These are phyloP conservation scores for Anniella stebbinsi DNA, from an alignment of 2,797 vertebrate species.

Conservation along the genomic window DNA sequence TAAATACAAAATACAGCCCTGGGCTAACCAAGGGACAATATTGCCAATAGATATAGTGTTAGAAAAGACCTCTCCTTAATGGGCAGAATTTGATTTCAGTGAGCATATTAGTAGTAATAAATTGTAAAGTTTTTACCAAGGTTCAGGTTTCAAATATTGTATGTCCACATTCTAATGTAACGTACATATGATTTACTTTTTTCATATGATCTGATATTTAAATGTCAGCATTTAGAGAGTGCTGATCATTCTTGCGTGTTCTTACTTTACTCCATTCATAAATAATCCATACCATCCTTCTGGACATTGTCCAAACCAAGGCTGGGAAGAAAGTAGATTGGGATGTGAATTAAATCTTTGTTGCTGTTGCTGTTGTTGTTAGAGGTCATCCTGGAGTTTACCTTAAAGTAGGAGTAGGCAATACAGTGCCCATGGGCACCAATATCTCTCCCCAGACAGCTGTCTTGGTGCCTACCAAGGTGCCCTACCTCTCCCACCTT, in stretches of 20 bases:
- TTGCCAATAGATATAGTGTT: background rate
- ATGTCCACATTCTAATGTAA: background rate
- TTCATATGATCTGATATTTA: background rate
- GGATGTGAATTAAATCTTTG: background rate
- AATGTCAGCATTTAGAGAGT: background rate
- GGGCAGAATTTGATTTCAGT: background rate
- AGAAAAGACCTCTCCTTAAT: slow-evolving; percentile 3
- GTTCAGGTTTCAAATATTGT: background rate
- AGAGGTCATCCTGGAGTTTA: background rate
- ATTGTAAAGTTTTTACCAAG: background rate
- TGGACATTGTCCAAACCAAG: background rate
- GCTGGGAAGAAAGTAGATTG: too few relatives aligned
- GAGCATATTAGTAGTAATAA: background rate
- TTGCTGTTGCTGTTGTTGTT: background rate
- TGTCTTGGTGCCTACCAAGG: too few relatives aligned
- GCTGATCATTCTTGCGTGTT: background rate
- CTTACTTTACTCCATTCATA: background rate
- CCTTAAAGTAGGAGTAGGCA: background rate
- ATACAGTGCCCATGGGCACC: too few relatives aligned
- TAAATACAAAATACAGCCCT: background rate
- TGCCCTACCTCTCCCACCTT: too few relatives aligned
- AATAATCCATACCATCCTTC: background rate
- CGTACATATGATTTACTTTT: background rate
- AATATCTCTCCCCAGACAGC: too few relatives aligned
- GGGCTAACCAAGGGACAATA: background rate